A percentile compares a stretch with the other conserved stretches of the same genome.
These are phyloP conservation scores for Heliangelus exortis DNA, from an alignment of 2,797 vertebrate genomes.

Conservation along the genomic window DNA sequence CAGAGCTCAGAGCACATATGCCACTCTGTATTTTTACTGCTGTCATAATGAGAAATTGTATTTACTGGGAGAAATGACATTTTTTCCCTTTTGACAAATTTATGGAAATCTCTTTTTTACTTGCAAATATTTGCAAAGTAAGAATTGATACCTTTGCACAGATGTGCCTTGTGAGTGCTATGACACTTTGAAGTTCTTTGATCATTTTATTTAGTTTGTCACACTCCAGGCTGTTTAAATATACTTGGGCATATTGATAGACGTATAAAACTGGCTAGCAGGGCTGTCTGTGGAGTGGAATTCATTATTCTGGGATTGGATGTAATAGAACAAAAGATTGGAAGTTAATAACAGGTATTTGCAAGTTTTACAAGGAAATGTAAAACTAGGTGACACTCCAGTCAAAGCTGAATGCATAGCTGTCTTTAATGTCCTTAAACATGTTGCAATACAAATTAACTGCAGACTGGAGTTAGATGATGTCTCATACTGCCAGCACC, in stretches of 20 bases:
- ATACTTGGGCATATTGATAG: constrained; percentile 12
- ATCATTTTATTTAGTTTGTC: constrained; percentile 68
- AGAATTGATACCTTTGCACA: constrained; percentile 53
- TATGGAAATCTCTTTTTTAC: constrained; percentile 61
- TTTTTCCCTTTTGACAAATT: constrained; percentile 65
- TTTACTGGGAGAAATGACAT: constrained; percentile 38
- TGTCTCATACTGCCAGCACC: background rate
- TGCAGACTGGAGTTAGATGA: background rate
- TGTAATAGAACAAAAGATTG: constrained; percentile 32
- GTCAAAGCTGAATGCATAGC: background rate
- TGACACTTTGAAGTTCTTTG: constrained; percentile 72
- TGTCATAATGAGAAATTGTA: constrained; percentile 43
- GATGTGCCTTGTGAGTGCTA: constrained; percentile 52
- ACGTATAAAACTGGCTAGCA: constrained; percentile 39
- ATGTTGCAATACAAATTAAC: background rate
- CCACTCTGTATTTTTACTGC: background rate
- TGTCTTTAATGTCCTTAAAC: constrained; percentile 9
- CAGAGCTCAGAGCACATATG: background rate
- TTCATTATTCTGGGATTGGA: background rate
- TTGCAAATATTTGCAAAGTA: constrained; percentile 70
- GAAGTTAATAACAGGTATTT: constrained; percentile 20
- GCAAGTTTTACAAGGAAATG: constrained; percentile 30
- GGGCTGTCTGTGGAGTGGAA: constrained; percentile 36
- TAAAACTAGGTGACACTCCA: background rate
- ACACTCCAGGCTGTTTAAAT: constrained; percentile 49